Percentiles rank a stretch among this genome's conserved stretches.
These are phyloP conservation scores for Xylocopa sonorina DNA, from an alignment of 1,140 invertebrate species.

Conservation along the genomic window DNA sequence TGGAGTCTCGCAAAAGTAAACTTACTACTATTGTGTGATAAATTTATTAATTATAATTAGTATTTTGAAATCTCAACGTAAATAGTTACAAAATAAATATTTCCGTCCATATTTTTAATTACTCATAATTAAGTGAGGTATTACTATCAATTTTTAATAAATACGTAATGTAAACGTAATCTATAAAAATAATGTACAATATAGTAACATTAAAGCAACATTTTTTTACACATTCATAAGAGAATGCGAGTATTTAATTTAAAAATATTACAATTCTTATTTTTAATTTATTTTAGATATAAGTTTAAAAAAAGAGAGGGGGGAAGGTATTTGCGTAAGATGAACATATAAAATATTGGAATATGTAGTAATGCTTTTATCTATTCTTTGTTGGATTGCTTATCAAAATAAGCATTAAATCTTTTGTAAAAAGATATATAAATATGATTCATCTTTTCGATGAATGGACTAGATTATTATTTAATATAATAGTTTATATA, in stretches of 20 bases:
- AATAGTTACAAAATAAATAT: conserved; percentile 35
- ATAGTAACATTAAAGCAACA: conserved; percentile 5
- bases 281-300: conserved; percentile 19
- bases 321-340: too few species aligned
- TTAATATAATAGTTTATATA: conserved; percentile 33
- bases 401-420: conserved; percentile 38
- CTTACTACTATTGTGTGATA: conserved; percentile 75
- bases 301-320: conserved; percentile 5
- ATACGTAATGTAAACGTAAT: background rate
- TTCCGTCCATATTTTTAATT: conserved; percentile 38
- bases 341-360: conserved; percentile 29
- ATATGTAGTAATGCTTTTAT: background rate
- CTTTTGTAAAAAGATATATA: conserved; percentile 40
- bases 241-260: background rate
- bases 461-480: conserved; percentile 60
- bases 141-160: conserved; percentile 2
- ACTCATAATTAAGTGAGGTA: background rate
- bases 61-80: conserved; percentile 26
- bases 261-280: conserved; percentile 29
- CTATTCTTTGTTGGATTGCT: background rate
- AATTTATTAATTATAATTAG: conserved; percentile 43
- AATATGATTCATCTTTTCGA: conserved; percentile 48
- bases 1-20: conserved; percentile 79
- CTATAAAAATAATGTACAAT: conserved; percentile 28
- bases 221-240: background rate